phyloP scores from a whole-genome alignment of 2,113 vertebrate species.

The Mohoua ochrocephala region DNA sequence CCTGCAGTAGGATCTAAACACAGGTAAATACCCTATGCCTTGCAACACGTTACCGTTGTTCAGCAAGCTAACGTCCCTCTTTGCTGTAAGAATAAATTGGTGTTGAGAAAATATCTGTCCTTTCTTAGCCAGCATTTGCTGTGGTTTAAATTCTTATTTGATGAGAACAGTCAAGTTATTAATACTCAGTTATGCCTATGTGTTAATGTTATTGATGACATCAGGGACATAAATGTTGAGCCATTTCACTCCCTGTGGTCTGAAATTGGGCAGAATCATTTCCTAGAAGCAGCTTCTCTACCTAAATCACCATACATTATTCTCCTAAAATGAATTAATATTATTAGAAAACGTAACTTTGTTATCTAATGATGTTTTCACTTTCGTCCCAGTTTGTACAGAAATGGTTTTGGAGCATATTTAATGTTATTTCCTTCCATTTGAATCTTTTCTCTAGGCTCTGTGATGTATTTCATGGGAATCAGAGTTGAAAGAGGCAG shows the following conservation, averaged over 20 bases:
- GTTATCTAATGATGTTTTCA: not conserved
- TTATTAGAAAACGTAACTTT: not conserved
- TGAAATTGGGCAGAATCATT: not conserved
- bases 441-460: not conserved
- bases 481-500: not conserved
- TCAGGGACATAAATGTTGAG: not conserved
- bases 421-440: not conserved
- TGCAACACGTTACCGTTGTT: accelerated
- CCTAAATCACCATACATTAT: not conserved
- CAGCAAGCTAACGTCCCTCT: not conserved
- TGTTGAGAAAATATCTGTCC: not conserved
- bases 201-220: not conserved
- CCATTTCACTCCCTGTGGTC: not conserved
- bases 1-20: not conserved
- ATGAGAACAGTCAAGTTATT: not conserved
- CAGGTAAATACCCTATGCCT: not conserved
- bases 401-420: not conserved
- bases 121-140: not conserved
- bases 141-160: not conserved
- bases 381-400: not conserved
- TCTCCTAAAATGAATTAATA: not conserved
- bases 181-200: not conserved
- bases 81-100: not conserved
- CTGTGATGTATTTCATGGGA: not conserved
- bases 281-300: not conserved